Conservation (phyloP, 2,113 vertebrate genomes). For the Macaca fascicularis region T2T-MFA8v1.1 NC_088393.1:40547001-40547500, state of each 20-base stretch:
- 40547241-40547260: constrained; percentile 75
- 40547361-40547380: constrained; percentile 83
- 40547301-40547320: constrained; percentile 75
- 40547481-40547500: not conserved
- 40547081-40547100: not conserved
- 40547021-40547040: too few relatives aligned
- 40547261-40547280: constrained; percentile 83
- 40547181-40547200: not conserved
- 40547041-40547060: not conserved
- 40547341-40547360: constrained; percentile 77
- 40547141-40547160: not conserved
- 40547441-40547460: not conserved
- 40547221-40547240: constrained; percentile 59
- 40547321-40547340: constrained; percentile 80
- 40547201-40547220: not conserved
- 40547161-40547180: not conserved
- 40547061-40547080: not conserved
- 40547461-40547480: not conserved
- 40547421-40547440: not conserved
- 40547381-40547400: constrained; percentile 71
- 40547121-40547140: not conserved
- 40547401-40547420: constrained; percentile 58
- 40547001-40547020: too few relatives aligned
- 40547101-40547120: not conserved
- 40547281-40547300: constrained; percentile 79